Evolutionary conservation across 2,888 invertebrate genomes (phyloP), one percentile per base, ranked within the genome.

Genomic region (Drosophila parthenogenetica): DNA sequence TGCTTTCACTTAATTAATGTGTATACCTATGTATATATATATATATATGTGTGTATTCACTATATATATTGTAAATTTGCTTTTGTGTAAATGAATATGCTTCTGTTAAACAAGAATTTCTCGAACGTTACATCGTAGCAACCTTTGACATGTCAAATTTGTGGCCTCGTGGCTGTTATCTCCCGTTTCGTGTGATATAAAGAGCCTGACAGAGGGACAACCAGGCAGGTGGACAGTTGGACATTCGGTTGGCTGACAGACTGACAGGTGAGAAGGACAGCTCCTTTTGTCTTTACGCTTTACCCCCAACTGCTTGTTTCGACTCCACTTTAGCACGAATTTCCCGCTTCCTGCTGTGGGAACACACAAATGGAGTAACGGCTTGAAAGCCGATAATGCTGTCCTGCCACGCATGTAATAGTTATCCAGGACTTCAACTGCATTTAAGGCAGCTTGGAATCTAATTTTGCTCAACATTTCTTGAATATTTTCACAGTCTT

Each of bases 1-100:
- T 70, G 72, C 77, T 68, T 74, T 64, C 69, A 81, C 81, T 80
- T 79, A 83, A 86, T 83, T 83, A 81, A 69, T 63, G 54, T 69
- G 45, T 37, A 3, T 35, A 48, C 48, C 32, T 43, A 55, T 43
- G 35, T 13, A 32, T 0, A 43, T 53, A 8, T 49, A 50, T 43
- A 22, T 13, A 32, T 0, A 43, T 53, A 8, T 49, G 48, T 5
- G 22, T 22, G 22, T 5, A 22, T 22, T 5, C 22, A 22, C 22
- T 22, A 42, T 59, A 5, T 25, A 25, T 25, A 29, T 29, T 29
- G 29, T 61, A 49, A 64, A 64, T 40, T 35, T 40, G 42, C 66
- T 42, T 65, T 70, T 80, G 70, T 73, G 69, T 63, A 69, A 74
- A 49, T 17, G 62, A 69, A 74, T 76, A 86, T 64, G 72, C 68